Evolutionary conservation across 2,797 vertebrate species (phyloP).

Genomic region (Leontocebus nigricollis): DNA sequence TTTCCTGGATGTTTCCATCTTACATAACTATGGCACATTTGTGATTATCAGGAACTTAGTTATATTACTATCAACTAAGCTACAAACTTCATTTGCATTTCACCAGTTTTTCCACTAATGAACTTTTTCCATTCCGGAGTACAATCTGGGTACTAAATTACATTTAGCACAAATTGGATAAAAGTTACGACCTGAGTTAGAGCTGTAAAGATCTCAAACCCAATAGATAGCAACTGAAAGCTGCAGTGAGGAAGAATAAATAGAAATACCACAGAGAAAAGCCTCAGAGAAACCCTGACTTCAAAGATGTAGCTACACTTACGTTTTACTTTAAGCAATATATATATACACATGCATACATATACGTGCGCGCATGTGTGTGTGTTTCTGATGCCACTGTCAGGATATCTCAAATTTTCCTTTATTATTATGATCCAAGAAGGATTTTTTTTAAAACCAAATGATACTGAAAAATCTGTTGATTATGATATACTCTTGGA

Average conservation of each 20-base stretch:
- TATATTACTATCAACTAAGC: background rate
- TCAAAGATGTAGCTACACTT: background rate
- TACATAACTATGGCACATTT: background rate
- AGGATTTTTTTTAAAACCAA: background rate
- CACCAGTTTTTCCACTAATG: background rate
- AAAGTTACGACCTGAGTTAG: background rate
- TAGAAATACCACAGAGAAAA: background rate
- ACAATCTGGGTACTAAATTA: background rate
- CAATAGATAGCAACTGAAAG: background rate
- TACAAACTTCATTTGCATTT: background rate
- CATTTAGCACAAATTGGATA: background rate
- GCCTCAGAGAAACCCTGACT: background rate
- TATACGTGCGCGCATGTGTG: too few species aligned
- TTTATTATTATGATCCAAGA: slow-evolving; percentile 9
- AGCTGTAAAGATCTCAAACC: background rate
- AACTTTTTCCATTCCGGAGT: background rate
- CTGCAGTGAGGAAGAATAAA: background rate
- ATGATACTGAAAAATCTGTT: slow-evolving; percentile 10
- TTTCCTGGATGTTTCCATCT: background rate
- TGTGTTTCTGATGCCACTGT: background rate
- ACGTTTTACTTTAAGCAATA: background rate
- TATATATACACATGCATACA: background rate
- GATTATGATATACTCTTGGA: background rate
- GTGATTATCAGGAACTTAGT: background rate
- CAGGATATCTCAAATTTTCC: background rate